These are phyloP conservation scores for Piprites chloris DNA, from an alignment of 2,113 vertebrate genomes.

Conservation along the genomic window DNA sequence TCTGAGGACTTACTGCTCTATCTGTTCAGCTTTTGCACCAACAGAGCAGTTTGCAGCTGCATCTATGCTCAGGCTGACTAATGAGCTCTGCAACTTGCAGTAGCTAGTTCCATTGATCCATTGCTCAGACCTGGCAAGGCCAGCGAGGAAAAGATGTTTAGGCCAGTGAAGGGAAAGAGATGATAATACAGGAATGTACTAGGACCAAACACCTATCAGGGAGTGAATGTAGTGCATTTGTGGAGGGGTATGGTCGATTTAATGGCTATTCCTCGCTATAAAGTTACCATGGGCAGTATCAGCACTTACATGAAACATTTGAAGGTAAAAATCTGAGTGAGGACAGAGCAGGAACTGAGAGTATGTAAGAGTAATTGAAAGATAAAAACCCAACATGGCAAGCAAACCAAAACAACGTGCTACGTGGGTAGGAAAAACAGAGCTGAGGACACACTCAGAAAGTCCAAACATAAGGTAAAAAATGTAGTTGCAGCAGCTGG, in stretches of 20 bases:
- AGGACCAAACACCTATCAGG: neutral
- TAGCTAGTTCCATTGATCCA: neutral
- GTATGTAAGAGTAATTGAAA: neutral
- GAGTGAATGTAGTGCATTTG: accelerated
- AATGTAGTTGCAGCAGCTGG: neutral
- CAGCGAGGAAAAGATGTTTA: neutral
- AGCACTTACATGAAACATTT: neutral
- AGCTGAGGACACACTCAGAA: neutral
- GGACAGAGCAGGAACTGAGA: neutral
- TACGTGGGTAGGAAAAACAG: neutral
- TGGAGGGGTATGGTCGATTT: neutral
- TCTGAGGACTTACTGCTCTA: neutral
- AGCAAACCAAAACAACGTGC: neutral
- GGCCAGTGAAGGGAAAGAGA: neutral
- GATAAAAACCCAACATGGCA: neutral
- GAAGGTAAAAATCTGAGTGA: neutral
- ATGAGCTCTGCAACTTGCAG: accelerated
- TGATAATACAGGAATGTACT: neutral
- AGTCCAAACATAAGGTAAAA: neutral
- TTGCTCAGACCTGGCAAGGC: neutral
- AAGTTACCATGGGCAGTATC: neutral
- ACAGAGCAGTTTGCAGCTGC: neutral
- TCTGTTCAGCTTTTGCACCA: neutral
- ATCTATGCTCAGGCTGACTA: neutral
- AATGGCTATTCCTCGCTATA: neutral